Conservation (phyloP, 2,888 invertebrate genomes). For the Tetanocera ferruginea region DNA sequence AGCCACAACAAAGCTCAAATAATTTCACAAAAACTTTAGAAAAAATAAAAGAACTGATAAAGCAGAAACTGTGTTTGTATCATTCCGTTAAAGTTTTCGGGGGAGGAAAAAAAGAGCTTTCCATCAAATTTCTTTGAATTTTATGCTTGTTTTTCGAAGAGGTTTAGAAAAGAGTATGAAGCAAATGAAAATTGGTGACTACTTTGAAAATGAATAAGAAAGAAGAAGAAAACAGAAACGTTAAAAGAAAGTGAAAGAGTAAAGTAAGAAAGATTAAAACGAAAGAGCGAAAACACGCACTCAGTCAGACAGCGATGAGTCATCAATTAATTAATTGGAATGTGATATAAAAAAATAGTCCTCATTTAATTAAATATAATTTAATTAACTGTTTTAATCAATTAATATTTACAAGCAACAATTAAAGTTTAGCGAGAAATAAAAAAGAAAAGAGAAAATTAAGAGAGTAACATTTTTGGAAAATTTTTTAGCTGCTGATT, state of each 20-base stretch:
- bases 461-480: conserved; percentile 8
- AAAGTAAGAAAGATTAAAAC: not conserved
- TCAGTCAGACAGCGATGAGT: conserved; percentile 54
- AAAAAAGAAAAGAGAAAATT: conserved; percentile 34
- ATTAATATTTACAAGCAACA: conserved; percentile 40
- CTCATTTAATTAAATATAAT: conserved; percentile 53
- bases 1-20: too few species aligned
- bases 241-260: too few species aligned
- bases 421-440: conserved; percentile 54
- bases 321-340: conserved; percentile 66
- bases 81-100: too few species aligned
- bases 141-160: too few species aligned
- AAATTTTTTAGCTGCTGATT: not conserved
- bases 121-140: too few species aligned
- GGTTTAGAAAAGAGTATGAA: too few species aligned
- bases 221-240: too few species aligned
- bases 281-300: conserved; percentile 45
- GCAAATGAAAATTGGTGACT: not conserved
- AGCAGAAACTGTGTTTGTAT: too few species aligned
- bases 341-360: conserved; percentile 70
- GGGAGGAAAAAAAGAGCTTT: too few species aligned
- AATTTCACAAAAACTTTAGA: too few species aligned
- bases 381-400: conserved; percentile 32
- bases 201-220: not conserved
- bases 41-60: too few species aligned